phyloP scores from a whole-genome alignment of 2,113 vertebrate species.

The Neodontobutis hainanensis region DNA sequence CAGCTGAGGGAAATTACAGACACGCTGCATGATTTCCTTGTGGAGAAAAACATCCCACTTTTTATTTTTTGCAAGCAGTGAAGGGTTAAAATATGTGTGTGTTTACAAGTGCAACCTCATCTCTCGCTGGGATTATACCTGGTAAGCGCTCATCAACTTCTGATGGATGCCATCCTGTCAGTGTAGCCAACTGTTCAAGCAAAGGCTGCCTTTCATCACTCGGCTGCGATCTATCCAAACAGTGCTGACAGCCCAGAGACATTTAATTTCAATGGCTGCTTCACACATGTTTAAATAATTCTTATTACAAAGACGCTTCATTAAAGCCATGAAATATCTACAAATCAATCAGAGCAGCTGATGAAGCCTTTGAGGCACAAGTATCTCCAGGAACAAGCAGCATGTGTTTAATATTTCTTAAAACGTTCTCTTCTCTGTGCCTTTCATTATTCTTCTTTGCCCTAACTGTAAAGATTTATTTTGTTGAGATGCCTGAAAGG shows the following conservation, averaged over 20 bases:
- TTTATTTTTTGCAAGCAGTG: slow-evolving; percentile 31
- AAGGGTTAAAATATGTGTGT: slow-evolving; percentile 24
- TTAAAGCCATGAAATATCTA: background rate
- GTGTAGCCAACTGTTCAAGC: slow-evolving; percentile 58
- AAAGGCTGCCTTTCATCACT: slow-evolving; percentile 14
- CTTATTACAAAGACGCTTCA: slow-evolving; percentile 5
- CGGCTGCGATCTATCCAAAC: slow-evolving; percentile 6
- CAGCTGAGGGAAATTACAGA: slow-evolving; percentile 32
- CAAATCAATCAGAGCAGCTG: background rate
- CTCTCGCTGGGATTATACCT: slow-evolving; percentile 25
- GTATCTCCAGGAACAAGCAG: background rate
- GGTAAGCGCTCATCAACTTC: slow-evolving; percentile 35
- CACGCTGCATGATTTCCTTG: slow-evolving; percentile 23
- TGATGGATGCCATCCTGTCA: slow-evolving; percentile 63
- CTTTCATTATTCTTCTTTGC: background rate
- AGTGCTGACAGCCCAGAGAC: slow-evolving; percentile 16
- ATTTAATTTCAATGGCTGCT: slow-evolving; percentile 32
- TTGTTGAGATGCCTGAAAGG: background rate
- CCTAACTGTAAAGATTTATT: background rate
- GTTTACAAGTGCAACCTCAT: slow-evolving; percentile 7
- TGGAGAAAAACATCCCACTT: slow-evolving; percentile 6
- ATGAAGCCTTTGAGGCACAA: slow-evolving; percentile 5
- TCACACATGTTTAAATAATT: slow-evolving; percentile 41
- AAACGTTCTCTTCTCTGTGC: slow-evolving; percentile 2
- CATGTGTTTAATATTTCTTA: slow-evolving; percentile 10